These are phyloP conservation scores for Thamnaconus septentrionalis DNA, from an alignment of 2,113 vertebrate species.

Conservation along the genomic window DNA sequence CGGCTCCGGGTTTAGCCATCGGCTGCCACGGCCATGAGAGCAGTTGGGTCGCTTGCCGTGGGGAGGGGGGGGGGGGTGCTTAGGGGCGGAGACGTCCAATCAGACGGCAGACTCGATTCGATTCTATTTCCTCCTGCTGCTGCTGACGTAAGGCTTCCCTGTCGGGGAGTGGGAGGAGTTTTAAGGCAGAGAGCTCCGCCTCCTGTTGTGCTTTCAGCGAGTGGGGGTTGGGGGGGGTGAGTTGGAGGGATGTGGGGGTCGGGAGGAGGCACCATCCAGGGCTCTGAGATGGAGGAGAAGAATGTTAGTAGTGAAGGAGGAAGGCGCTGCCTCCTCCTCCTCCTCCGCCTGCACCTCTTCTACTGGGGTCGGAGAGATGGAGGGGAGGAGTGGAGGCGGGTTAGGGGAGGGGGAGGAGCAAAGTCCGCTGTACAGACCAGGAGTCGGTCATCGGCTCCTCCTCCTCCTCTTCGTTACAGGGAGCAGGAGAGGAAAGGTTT, in stretches of 20 bases:
- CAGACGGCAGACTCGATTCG: neutral
- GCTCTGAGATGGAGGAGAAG: conserved; percentile 26
- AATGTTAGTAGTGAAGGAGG: conserved; percentile 21
- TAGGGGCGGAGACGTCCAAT: conserved; percentile 12
- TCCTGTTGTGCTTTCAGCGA: conserved; percentile 24
- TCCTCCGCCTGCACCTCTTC: conserved; percentile 6
- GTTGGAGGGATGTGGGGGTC: neutral
- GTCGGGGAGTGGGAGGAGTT: conserved; percentile 30
- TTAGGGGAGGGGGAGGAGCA: neutral
- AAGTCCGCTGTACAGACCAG: neutral
- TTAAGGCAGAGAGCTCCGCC: conserved; percentile 59
- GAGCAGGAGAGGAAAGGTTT: neutral
- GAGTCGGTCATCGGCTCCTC: neutral
- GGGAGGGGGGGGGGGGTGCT: neutral
- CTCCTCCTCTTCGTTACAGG: neutral
- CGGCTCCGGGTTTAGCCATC: no score
- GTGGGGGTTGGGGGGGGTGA: conserved; percentile 14
- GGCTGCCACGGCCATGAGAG: no score
- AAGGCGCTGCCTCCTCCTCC: neutral
- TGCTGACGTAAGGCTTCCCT: conserved; percentile 19
- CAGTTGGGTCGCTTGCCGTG: no score
- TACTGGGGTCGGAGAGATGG: no score
- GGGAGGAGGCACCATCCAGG: neutral
- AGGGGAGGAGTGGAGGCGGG: no score
- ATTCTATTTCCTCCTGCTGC: neutral